Conservation (phyloP, 2,888 invertebrate species). For the Drosophila diplacantha region DNA sequence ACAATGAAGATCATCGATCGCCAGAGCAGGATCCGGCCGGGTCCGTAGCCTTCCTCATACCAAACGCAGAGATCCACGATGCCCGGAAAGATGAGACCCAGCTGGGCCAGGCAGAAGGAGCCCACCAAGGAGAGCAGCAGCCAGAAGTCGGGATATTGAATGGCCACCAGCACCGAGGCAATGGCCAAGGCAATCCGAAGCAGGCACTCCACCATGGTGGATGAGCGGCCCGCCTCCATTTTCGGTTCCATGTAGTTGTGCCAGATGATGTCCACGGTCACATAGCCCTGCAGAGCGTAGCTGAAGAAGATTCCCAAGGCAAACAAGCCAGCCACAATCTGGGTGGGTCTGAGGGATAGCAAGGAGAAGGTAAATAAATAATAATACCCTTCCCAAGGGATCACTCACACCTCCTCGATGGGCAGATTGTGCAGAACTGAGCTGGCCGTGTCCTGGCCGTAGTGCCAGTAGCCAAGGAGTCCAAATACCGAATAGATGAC, state of each 20-base stretch:
- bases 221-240: slow-evolving; percentile 21
- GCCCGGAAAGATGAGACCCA: slow-evolving; percentile 93
- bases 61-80: slow-evolving; percentile 88
- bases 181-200: slow-evolving; percentile 84
- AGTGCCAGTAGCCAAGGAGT: slow-evolving; percentile 93
- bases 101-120: slow-evolving; percentile 91
- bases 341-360: slow-evolving; percentile 81
- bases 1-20: slow-evolving; percentile 42
- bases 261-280: slow-evolving; percentile 96
- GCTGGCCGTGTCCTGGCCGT: slow-evolving; percentile 84
- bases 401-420: slow-evolving; percentile 81
- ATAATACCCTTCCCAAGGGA: too few relatives aligned
- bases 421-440: slow-evolving; percentile 94
- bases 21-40: slow-evolving; percentile 21
- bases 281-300: slow-evolving; percentile 96
- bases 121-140: slow-evolving; percentile 94
- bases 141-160: slow-evolving; percentile 89
- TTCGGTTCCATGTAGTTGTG: slow-evolving; percentile 67
- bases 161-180: slow-evolving; percentile 80
- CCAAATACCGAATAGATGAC: slow-evolving; percentile 89
- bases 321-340: slow-evolving; percentile 87
- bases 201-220: slow-evolving; percentile 80
- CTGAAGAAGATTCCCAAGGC: slow-evolving; percentile 92
- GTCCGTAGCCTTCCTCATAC: slow-evolving; percentile 78
- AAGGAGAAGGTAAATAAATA: too few relatives aligned